Evolutionary conservation across 2,888 invertebrate species (phyloP), one percentile per base, ranked within the genome.

Genomic region (Merodon equestris): DNA sequence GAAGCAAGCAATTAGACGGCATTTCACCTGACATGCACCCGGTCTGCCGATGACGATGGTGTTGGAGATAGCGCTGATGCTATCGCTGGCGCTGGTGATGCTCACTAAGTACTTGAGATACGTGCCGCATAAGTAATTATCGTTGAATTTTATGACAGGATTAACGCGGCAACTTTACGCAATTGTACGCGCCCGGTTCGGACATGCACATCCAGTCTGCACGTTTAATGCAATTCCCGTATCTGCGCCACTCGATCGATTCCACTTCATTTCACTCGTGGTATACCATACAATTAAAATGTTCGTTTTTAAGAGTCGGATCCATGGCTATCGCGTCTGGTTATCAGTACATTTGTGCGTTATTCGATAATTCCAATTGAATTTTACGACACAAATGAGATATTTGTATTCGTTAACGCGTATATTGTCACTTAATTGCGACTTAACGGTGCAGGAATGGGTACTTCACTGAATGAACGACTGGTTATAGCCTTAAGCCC

Each of bases 71-170:
- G 44, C 1, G n/a, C 5, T n/a, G 19, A 12, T 36, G 45, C 12
- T 45, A n/a, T 40, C 12, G 5, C 3, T n/a, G 40, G n/a, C 40
- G 12, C 34, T 15, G 18, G 48, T 44, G 44, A 51, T 38, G 47
- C 57, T 40, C 53, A 57, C 42, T 63, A 47, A 48, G 36, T 40
- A 27, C 54, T 48, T 27, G 38, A 63, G 56, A 71, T 73, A 77
- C 77, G 67, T 67, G 77, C 67, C 48, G 61, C 74, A 73, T 61
- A 73, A 51, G 74, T 79, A 68, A 79, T 79, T 79, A 79, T 74
- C 79, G 74, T 79, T 74, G 63, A 64, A 74, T 79, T 79, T 79
- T 70, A 79, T 74, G 74, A 74, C 73, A 64, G 48, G 68, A 63
- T 68, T 74, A 73, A 70, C 71, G 38, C 58, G 48, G 63, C 12